Base-by-base conservation (phyloP, 2,888 invertebrate species). In the Meliscaeva auricollis region DNA sequence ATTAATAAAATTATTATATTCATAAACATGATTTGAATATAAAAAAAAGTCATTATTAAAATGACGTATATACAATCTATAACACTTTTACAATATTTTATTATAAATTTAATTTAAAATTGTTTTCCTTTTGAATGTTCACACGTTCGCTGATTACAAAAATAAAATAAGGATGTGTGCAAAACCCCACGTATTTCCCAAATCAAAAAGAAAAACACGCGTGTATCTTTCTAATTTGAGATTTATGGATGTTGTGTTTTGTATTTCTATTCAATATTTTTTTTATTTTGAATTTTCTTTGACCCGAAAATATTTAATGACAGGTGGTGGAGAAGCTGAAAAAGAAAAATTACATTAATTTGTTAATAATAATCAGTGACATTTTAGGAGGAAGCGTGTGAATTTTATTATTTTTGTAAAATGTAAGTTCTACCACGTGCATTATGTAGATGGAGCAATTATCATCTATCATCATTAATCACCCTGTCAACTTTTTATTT, bases 151-250 rank as follows among this genome's bases (percentile, higher is more conserved):
- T 15, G 22, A 17, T 41, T 17, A 7, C 20, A 20, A 58, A 35
- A 58, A 20, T 38, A 38, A 58, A 58, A 41, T 41, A 60, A 60
- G 60, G 60, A 60, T 60, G 41, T 60, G 62, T 44, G 44, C 44
- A 46, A 62, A 46, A 15, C 41, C 62, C 44, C 62, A 46, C 44
- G 62, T 62, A 44, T 62, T 62, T 62, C n/a, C 22, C n/a, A 11
- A n/a, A n/a, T n/a, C n/a, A n/a, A n/a, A n/a, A n/a, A n/a, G n/a
- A 26, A 44, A 30, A 9, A 1, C 11, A 41, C 62, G 62, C 41
- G 62, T 62, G 62, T 17, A 13, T 38, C n/a, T n/a, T n/a, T n/a
- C 11, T n/a, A 8, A 22, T n/a, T 60, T 38, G 6, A 38, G 13
- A 38, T 32, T 15, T 30, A 5, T 17, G 6, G 9, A 9, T 35